Conservation (phyloP, 2,888 invertebrate genomes). For the Papilio elwesi region DNA sequence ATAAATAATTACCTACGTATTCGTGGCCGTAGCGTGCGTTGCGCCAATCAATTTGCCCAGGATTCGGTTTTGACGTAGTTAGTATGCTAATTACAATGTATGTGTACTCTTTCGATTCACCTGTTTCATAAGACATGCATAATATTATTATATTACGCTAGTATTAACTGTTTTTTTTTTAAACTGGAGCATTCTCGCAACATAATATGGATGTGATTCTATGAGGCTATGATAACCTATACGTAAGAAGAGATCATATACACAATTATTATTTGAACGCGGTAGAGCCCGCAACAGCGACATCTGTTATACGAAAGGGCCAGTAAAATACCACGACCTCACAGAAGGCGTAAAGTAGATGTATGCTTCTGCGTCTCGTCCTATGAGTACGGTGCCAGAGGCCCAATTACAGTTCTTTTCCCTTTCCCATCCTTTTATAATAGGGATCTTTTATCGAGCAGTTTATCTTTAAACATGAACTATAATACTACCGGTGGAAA, state of each 20-base stretch:
- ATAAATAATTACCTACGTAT: slow-evolving; percentile 37
- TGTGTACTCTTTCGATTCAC: slow-evolving; percentile 49
- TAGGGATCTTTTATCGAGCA: too few relatives aligned
- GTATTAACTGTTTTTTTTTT: slow-evolving; percentile 23
- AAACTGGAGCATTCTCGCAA: not conserved
- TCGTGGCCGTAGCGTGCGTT: slow-evolving; percentile 52
- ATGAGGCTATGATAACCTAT: not conserved
- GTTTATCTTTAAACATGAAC: too few relatives aligned
- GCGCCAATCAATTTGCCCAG: slow-evolving; percentile 50
- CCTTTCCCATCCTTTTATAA: too few relatives aligned
- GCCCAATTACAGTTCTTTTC: too few relatives aligned
- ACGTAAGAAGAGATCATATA: not conserved
- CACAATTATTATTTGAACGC: not conserved
- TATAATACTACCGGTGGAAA: too few relatives aligned
- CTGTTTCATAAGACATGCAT: slow-evolving; percentile 40
- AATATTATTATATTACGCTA: slow-evolving; percentile 10
- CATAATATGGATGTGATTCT: not conserved
- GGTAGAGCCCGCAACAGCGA: too few relatives aligned
- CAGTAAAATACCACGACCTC: too few relatives aligned
- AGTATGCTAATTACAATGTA: slow-evolving; percentile 49
- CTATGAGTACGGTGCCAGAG: too few relatives aligned
- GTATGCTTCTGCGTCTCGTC: too few relatives aligned
- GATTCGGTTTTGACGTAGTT: slow-evolving; percentile 54
- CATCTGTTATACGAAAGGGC: too few relatives aligned
- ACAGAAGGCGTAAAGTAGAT: too few relatives aligned